These are phyloP conservation scores for Dicyrtoma fusca DNA, from an alignment of 2,888 invertebrate genomes.

Conservation along the genomic window DNA sequence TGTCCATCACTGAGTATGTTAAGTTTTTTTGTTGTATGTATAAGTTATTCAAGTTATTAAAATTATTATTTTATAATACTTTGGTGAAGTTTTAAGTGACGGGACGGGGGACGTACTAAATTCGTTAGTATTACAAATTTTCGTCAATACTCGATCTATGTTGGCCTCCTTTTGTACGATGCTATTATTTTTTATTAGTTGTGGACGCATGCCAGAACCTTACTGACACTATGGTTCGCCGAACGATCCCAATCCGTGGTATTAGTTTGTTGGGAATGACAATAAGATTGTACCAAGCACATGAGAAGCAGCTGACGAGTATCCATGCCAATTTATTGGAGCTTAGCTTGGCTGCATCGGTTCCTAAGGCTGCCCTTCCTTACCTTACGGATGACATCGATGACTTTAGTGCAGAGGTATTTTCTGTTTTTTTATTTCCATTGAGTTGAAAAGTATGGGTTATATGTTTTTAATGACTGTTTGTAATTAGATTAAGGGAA, in stretches of 20 bases:
- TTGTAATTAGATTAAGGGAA: slow-evolving; percentile 41
- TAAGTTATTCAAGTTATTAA: too few relatives aligned
- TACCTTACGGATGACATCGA: slow-evolving; percentile 89
- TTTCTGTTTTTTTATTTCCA: too few relatives aligned
- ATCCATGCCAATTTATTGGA: slow-evolving; percentile 93
- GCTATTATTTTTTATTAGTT: slow-evolving; percentile 62
- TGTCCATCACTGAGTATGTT: slow-evolving; percentile 41
- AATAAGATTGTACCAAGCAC: slow-evolving; percentile 66
- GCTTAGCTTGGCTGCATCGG: slow-evolving; percentile 85
- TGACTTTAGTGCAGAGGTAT: slow-evolving; percentile 83
- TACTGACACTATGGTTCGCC: slow-evolving; percentile 76
- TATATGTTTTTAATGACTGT: too few relatives aligned
- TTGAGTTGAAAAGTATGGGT: too few relatives aligned
- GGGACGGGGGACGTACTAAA: too few relatives aligned
- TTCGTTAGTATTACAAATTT: too few relatives aligned
- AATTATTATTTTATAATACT: neutral
- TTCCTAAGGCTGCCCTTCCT: slow-evolving; percentile 86
- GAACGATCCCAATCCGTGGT: slow-evolving; percentile 78
- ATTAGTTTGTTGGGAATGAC: slow-evolving; percentile 80
- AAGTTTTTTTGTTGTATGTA: neutral
- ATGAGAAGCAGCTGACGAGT: slow-evolving; percentile 75
- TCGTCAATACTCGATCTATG: too few relatives aligned
- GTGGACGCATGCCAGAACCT: slow-evolving; percentile 86
- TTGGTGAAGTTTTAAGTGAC: too few relatives aligned
- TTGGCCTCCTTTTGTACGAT: slow-evolving; percentile 9